These are phyloP conservation scores for Microchrysa polita DNA, from an alignment of 2,888 invertebrate species.

Conservation along the genomic window DNA sequence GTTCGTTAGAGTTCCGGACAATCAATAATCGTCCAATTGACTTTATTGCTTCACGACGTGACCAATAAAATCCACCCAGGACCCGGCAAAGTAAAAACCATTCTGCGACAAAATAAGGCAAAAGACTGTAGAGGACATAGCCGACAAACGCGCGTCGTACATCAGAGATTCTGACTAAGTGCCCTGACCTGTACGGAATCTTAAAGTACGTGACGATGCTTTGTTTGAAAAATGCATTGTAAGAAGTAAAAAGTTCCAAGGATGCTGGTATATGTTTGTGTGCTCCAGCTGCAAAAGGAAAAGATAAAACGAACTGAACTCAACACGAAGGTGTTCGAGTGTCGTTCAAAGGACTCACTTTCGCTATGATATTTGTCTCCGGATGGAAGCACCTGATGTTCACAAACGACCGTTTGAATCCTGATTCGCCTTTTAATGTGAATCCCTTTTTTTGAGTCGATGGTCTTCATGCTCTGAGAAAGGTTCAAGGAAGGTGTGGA, in stretches of 20 bases:
- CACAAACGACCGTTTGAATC: slow-evolving; percentile 11
- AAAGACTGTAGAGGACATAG: too few species aligned
- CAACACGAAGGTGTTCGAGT: neutral
- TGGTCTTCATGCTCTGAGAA: too few species aligned
- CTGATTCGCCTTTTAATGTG: slow-evolving; percentile 15
- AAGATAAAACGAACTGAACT: too few species aligned
- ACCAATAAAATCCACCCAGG: slow-evolving; percentile 38
- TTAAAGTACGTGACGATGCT: slow-evolving; percentile 31
- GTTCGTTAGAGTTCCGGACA: slow-evolving; percentile 41
- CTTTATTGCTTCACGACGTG: slow-evolving; percentile 43
- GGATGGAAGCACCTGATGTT: slow-evolving; percentile 27
- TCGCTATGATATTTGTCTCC: slow-evolving; percentile 8
- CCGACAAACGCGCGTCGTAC: neutral
- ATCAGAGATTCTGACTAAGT: slow-evolving; percentile 2
- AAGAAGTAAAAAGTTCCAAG: neutral
- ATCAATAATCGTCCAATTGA: slow-evolving; percentile 44
- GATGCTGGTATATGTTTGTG: too few species aligned
- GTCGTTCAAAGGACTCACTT: neutral
- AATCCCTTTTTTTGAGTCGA: neutral
- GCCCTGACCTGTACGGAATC: slow-evolving; percentile 31
- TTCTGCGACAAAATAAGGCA: neutral
- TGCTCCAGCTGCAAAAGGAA: too few species aligned
- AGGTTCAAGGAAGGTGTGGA: too few species aligned
- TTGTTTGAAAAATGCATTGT: slow-evolving; percentile 31
- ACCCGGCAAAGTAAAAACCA: neutral